Evolutionary conservation across 1,140 invertebrate genomes (phyloP), one percentile per base, ranked within the genome.

Genomic region (Melipona quadrifasciata): DNA sequence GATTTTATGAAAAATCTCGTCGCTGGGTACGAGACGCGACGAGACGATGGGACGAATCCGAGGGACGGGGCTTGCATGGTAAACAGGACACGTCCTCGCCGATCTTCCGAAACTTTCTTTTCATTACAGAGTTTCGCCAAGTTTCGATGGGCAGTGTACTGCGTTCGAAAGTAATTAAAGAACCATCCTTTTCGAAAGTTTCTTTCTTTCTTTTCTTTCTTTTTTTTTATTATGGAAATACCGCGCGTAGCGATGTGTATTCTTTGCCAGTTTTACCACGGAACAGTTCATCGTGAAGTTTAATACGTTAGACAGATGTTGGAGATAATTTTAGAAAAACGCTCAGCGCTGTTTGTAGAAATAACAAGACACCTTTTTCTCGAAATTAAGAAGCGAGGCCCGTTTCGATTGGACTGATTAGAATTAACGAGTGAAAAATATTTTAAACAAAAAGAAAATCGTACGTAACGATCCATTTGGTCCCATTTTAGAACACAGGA

Each of bases 1-100:
- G 74, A n/a, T 19, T 19, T 61, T n/a, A 61, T 76, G 74, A 58
- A 61, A 76, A 61, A 76, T 58, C 34, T 34, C 57, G 55, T 39
- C 74, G n/a, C 24, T n/a, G 21, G 61, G 2, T 1, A 31, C 31
- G 31, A 57, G 74, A 47, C 31, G n/a, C 21, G n/a, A 31, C 31
- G 34, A 17, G 39, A 47, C 39, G 34, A 39, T 39, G 34, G 34
- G 51, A 74, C 39, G 61, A 76, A 58, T 76, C 74, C 47, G 3
- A 24, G n/a, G 6, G 21, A 27, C 27, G 27, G 24, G 5, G 14
- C 21, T 75, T 39, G 47, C 72, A 74, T 53, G 21, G 51, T 31
- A 31, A 74, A 74, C 11, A 27, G 51, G 24, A 55, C 51, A 16
- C 47, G n/a, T 72, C 47, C 21, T 47, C 11, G 11, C 14, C 19